Conservation (phyloP, 2,797 vertebrate genomes). For the Botia kubotai region DNA sequence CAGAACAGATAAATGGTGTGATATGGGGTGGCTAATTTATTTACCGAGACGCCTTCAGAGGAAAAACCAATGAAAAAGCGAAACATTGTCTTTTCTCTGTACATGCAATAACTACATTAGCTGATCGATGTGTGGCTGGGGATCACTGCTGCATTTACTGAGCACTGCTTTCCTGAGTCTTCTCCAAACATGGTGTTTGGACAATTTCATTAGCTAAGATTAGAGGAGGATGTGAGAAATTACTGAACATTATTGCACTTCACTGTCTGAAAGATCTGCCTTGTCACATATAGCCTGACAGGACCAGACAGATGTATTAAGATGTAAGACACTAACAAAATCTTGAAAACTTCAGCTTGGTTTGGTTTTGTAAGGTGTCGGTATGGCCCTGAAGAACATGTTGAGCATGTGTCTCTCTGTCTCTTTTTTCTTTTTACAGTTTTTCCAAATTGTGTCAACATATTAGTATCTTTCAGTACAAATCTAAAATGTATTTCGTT, state of each 20-base stretch:
- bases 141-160: constrained; percentile 69
- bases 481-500: too few relatives aligned
- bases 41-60: constrained; percentile 58
- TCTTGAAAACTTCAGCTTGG: background rate
- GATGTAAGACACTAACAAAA: constrained; percentile 56
- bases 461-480: too few relatives aligned
- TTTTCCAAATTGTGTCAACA: too few relatives aligned
- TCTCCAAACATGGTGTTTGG: constrained; percentile 71
- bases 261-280: constrained; percentile 67
- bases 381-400: constrained; percentile 11
- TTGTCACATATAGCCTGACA: constrained; percentile 66
- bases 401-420: constrained; percentile 6
- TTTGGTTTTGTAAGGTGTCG: constrained; percentile 6
- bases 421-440: background rate
- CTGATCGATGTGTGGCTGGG: constrained; percentile 72
- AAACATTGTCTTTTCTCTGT: constrained; percentile 67
- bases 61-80: constrained; percentile 70
- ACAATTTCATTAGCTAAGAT: constrained; percentile 82
- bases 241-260: constrained; percentile 72
- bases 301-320: constrained; percentile 67
- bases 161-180: constrained; percentile 64
- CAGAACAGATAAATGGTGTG: constrained; percentile 63
- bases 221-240: constrained; percentile 72
- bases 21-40: constrained; percentile 55
- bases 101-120: constrained; percentile 74